These are phyloP conservation scores for Petaurus breviceps DNA, from an alignment of 2,113 vertebrate genomes.

Conservation along the genomic window DNA sequence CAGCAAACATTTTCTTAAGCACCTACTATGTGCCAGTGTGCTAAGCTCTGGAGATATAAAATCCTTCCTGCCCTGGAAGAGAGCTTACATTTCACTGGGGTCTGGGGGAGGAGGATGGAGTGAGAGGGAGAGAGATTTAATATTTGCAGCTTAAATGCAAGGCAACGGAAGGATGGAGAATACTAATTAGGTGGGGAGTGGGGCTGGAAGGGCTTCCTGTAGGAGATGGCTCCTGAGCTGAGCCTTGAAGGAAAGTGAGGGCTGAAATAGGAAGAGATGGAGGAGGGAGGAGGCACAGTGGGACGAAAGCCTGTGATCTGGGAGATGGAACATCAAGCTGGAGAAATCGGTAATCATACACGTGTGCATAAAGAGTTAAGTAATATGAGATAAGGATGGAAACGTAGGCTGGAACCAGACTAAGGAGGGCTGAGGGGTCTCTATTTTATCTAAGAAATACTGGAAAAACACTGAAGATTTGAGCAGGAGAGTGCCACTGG, in stretches of 20 bases:
- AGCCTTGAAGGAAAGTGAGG: neutral
- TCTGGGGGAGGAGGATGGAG: neutral
- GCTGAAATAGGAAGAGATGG: neutral
- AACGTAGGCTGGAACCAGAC: neutral
- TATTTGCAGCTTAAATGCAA: neutral
- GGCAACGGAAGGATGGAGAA: neutral
- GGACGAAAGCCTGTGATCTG: neutral
- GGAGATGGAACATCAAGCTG: neutral
- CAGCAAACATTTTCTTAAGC: neutral
- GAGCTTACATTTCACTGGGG: constrained; percentile 4
- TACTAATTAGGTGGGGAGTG: neutral
- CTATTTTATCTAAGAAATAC: neutral
- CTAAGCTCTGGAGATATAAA: neutral
- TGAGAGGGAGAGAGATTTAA: constrained; percentile 28
- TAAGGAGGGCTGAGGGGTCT: neutral
- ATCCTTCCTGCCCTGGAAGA: neutral
- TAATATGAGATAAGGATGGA: neutral
- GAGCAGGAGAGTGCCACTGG: neutral
- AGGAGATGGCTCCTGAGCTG: neutral
- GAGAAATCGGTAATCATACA: neutral
- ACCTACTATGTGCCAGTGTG: neutral
- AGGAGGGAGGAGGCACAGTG: neutral
- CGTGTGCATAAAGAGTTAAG: neutral
- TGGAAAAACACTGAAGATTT: neutral
- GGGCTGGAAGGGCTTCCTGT: neutral